These are phyloP conservation scores for Drosophila quadrilineata DNA, from an alignment of 1,140 invertebrate genomes.

Conservation along the genomic window DNA sequence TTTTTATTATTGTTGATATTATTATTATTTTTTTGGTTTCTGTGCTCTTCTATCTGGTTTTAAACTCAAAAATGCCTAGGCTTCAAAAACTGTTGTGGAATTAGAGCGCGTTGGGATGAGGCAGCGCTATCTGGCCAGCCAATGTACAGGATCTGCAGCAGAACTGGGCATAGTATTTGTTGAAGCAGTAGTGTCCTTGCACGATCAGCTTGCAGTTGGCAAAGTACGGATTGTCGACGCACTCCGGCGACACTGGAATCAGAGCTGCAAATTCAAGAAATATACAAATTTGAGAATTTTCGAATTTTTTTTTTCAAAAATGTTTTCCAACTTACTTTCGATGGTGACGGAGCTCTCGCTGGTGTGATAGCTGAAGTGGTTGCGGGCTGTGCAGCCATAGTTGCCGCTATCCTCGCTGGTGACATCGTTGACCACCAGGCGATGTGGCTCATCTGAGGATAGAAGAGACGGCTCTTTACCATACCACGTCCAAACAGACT, in stretches of 20 bases:
- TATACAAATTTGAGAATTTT: background rate
- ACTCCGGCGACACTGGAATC: constrained; percentile 87
- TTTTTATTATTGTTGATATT: no score
- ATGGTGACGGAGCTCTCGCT: constrained; percentile 86
- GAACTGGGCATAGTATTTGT: constrained; percentile 94
- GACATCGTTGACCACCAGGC: constrained; percentile 85
- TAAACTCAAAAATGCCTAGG: constrained; percentile 56
- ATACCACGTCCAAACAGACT: background rate
- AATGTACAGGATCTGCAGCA: constrained; percentile 95
- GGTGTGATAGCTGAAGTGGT: constrained; percentile 85
- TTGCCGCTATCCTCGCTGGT: constrained; percentile 87
- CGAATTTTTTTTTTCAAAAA: accelerated
- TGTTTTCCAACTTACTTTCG: constrained; percentile 83
- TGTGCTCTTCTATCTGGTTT: constrained; percentile 44
- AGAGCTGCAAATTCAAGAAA: constrained; percentile 83
- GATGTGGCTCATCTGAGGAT: constrained; percentile 82
- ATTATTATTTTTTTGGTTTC: constrained; percentile 8
- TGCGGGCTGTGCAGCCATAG: constrained; percentile 90
- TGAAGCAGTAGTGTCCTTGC: constrained; percentile 89
- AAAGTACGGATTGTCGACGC: constrained; percentile 93
- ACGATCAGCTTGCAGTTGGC: constrained; percentile 94
- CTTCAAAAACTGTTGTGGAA: constrained; percentile 37
- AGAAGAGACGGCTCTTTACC: background rate
- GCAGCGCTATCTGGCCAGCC: constrained; percentile 85
- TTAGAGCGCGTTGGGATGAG: constrained; percentile 74